Base-by-base conservation (phyloP, 1,140 invertebrate species). In the Drosophila fuyamai region DNA sequence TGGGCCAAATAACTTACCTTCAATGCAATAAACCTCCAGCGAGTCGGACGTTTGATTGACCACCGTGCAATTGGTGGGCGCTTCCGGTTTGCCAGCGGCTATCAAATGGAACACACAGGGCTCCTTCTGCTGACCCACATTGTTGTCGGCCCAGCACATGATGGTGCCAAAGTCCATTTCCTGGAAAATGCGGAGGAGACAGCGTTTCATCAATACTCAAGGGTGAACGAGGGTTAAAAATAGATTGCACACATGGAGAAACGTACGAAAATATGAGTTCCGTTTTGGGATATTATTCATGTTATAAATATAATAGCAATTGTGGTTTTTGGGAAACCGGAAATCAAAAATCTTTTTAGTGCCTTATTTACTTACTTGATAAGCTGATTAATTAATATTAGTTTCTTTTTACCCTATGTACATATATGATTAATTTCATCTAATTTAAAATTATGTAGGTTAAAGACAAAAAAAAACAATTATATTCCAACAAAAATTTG, bases 31-130 rank as follows among this genome's bases (percentile, higher is more conserved):
- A 7, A 97, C 95, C 65, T 95, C 95, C 56, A 97, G 93, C 6
- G 96, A 96, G 56, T 96, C 95, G n/a, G 95, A 95, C 12, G 96
- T 97, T 90, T 96, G 95, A 93, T 97, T 97, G 53, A 95, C 94
- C 55, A 96, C 93, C 5, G 96, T 95, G 92, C 96, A 97, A 92
- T 97, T 97, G 86, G 95, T 94, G 9, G 96, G 96, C 4, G 96
- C 94, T 92, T 97, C 96, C 10, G 96, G 96, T 79, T 96, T 96
- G 92, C 96, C 96, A 81, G 95, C 95, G 36, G 95, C 94, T 73
- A 96, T 95, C 53, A 96, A 94, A 88, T 95, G 95, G 92, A 95
- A 96, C 55, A 96, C 94, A 92, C 96, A 96, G 0, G 96, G 95
- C 57, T 96, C 95, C 50, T 91, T 90, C 86, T 96, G 95, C 59